Evolutionary conservation across 2,113 vertebrate species (phyloP).

Genomic region (Halichoeres trimaculatus): DNA sequence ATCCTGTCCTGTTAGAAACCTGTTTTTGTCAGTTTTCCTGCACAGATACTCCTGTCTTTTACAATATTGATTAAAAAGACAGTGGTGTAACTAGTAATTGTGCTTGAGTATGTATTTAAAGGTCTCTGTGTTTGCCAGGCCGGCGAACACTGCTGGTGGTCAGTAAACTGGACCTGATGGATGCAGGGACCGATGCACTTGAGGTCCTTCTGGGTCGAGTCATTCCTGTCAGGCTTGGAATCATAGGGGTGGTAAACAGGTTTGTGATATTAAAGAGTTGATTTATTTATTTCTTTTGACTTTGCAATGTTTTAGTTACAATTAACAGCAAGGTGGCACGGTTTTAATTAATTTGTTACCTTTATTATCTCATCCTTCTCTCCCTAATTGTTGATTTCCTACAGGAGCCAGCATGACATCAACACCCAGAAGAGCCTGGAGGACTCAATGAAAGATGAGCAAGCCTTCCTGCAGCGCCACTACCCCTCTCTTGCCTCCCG

Average conservation of each 20-base stretch:
- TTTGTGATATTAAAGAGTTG: slow-evolving; percentile 41
- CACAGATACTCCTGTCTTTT: not conserved
- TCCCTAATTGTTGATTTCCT: slow-evolving; percentile 2
- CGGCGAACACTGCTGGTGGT: slow-evolving; percentile 85
- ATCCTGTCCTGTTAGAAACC: not conserved
- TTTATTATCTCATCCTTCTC: slow-evolving; percentile 1
- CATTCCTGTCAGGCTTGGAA: slow-evolving; percentile 86
- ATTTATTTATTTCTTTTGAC: not conserved
- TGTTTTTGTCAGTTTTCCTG: not conserved
- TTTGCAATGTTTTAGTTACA: not conserved
- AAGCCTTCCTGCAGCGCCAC: slow-evolving; percentile 84
- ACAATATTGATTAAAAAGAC: not conserved
- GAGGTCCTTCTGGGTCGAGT: slow-evolving; percentile 87
- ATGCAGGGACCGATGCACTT: slow-evolving; percentile 85
- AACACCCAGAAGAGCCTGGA: slow-evolving; percentile 83
- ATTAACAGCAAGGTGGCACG: not conserved
- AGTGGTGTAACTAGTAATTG: not conserved
- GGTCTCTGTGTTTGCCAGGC: slow-evolving; percentile 72
- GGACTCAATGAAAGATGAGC: slow-evolving; percentile 80
- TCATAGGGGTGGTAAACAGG: slow-evolving; percentile 88
- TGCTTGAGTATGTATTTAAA: too few relatives aligned
- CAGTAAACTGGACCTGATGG: slow-evolving; percentile 88
- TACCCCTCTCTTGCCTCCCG: slow-evolving; percentile 85
- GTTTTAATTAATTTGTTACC: not conserved
- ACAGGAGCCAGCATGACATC: slow-evolving; percentile 86